These are phyloP conservation scores for Temnothorax unifasciatus DNA, from an alignment of 2,888 invertebrate genomes.

Conservation along the genomic window DNA sequence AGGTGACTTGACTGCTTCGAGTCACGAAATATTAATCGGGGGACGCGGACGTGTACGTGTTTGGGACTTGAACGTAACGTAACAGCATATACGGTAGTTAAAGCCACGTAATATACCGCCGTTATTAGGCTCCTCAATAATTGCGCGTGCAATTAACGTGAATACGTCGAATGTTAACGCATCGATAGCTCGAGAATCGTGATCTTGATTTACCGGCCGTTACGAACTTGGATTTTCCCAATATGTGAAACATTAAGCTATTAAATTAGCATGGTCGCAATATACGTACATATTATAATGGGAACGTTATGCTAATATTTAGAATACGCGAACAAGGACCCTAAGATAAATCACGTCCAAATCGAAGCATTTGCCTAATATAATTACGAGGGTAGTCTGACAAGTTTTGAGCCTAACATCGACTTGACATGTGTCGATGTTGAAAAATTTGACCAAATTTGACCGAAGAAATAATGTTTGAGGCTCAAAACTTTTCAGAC, in stretches of 20 bases:
- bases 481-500: too few relatives aligned
- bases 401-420: too few relatives aligned
- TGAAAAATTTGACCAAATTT: too few relatives aligned
- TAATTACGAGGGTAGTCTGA: background rate
- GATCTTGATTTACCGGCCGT: conserved; percentile 1
- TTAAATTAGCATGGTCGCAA: background rate
- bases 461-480: too few relatives aligned
- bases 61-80: conserved; percentile 32
- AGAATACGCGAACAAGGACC: background rate
- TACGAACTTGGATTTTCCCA: background rate
- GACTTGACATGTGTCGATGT: too few relatives aligned
- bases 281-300: background rate
- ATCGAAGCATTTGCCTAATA: background rate
- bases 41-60: conserved; percentile 35
- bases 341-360: background rate
- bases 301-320: background rate
- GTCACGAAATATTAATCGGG: conserved; percentile 49
- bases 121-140: conserved; percentile 49
- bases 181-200: conserved; percentile 32
- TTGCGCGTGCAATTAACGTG: conserved; percentile 45
- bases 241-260: conserved; percentile 18
- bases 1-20: conserved; percentile 29
- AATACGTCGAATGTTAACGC: conserved; percentile 27
- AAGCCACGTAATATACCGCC: conserved; percentile 27
- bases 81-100: conserved; percentile 13